A percentile compares a stretch with the other conserved stretches of the same genome.
Conservation (phyloP, 1,140 invertebrate genomes). For the Heliconius melpomene region DNA sequence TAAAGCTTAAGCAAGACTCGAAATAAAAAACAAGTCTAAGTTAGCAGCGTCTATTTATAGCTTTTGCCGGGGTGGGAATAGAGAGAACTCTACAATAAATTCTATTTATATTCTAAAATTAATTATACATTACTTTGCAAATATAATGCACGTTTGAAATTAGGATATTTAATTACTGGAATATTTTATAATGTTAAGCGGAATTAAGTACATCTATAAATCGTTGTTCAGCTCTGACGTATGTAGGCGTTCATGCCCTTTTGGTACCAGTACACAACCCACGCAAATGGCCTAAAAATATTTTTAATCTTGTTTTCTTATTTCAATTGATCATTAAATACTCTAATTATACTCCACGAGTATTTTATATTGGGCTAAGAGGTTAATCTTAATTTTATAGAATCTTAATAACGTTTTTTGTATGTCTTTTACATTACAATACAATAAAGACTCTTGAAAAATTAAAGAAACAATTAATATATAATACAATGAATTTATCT, state of each 20-base stretch:
- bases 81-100: background rate
- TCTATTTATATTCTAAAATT: background rate
- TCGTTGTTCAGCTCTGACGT: constrained; percentile 55
- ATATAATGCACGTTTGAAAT: background rate
- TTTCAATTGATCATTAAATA: constrained; percentile 12
- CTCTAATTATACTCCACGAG: background rate
- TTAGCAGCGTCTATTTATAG: constrained; percentile 28
- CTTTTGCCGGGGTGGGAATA: constrained; percentile 7
- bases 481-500: background rate
- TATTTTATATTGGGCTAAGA: background rate
- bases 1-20: background rate
- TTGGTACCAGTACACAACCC: constrained; percentile 48
- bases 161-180: background rate
- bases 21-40: background rate
- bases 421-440: background rate
- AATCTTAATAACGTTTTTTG: background rate
- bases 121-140: background rate
- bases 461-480: background rate
- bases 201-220: constrained; percentile 37
- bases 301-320: constrained; percentile 26
- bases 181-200: constrained; percentile 20
- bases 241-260: constrained; percentile 72
- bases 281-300: constrained; percentile 54
- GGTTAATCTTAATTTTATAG: background rate
- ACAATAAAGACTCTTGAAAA: background rate